These are phyloP conservation scores for Crematogaster levior DNA, from an alignment of 2,888 invertebrate species.

Conservation along the genomic window DNA sequence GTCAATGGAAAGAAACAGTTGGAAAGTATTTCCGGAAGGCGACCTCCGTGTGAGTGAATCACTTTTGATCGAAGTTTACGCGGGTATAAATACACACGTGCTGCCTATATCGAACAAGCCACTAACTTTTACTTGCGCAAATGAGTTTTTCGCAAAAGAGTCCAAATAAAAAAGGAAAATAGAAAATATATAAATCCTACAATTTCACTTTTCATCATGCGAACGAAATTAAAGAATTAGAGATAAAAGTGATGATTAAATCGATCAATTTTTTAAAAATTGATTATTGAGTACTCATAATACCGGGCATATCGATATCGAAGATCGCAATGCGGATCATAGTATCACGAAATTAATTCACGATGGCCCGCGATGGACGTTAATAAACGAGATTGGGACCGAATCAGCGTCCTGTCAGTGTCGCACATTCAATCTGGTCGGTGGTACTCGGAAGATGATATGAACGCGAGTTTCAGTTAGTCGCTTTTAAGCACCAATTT, in stretches of 20 bases:
- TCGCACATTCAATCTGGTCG: conserved; percentile 42
- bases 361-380: conserved; percentile 21
- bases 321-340: not conserved
- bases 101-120: conserved; percentile 11
- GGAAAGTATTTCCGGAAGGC: conserved; percentile 56
- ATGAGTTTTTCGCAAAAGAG: not conserved
- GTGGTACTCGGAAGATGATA: conserved; percentile 16
- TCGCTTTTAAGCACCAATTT: conserved; percentile 37
- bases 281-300: not conserved
- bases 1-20: conserved; percentile 29
- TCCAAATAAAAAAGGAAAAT: not conserved
- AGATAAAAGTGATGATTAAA: not conserved
- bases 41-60: conserved; percentile 62
- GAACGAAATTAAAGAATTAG: not conserved
- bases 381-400: conserved; percentile 60
- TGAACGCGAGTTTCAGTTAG: conserved; percentile 26
- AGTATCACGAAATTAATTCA: conserved; percentile 26
- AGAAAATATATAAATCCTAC: not conserved
- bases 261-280: not conserved
- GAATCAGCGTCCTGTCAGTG: conserved; percentile 50
- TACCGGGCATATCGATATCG: not conserved
- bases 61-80: conserved; percentile 52
- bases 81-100: conserved; percentile 28
- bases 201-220: not conserved
- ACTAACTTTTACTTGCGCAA: conserved; percentile 1